Evolutionary conservation across 2,113 vertebrate species (phyloP).

Genomic region (Alectura lathami): DNA sequence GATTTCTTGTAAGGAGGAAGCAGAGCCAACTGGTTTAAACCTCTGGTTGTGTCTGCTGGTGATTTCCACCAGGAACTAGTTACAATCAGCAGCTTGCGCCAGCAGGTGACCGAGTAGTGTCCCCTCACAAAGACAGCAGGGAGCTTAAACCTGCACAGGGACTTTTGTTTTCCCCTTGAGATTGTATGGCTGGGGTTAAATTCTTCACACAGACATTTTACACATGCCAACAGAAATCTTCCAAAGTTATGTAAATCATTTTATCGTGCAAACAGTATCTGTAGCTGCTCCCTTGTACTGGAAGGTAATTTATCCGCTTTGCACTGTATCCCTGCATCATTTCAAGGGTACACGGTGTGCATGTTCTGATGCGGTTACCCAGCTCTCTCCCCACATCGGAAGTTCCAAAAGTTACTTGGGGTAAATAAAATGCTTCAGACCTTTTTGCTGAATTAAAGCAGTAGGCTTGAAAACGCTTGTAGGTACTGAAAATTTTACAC

Average conservation of each 20-base stretch:
- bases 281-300: neutral
- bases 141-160: neutral
- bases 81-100: slow-evolving; percentile 21
- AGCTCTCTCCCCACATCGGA: neutral
- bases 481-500: neutral
- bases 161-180: neutral
- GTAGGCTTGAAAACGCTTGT: neutral
- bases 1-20: slow-evolving; percentile 47
- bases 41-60: slow-evolving; percentile 40
- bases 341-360: neutral
- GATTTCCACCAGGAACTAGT: slow-evolving; percentile 56
- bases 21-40: slow-evolving; percentile 62
- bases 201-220: neutral
- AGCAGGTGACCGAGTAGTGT: neutral
- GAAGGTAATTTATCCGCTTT: neutral
- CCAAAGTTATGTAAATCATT: neutral
- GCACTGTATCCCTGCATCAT: neutral
- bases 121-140: neutral
- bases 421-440: neutral
- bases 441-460: neutral
- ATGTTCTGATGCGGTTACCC: neutral
- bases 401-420: neutral
- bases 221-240: neutral
- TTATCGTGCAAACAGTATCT: neutral
- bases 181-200: neutral